Evolutionary conservation across 1,140 invertebrate genomes (phyloP), one percentile per base, ranked within the genome.

Genomic region (Periplaneta americana): DNA sequence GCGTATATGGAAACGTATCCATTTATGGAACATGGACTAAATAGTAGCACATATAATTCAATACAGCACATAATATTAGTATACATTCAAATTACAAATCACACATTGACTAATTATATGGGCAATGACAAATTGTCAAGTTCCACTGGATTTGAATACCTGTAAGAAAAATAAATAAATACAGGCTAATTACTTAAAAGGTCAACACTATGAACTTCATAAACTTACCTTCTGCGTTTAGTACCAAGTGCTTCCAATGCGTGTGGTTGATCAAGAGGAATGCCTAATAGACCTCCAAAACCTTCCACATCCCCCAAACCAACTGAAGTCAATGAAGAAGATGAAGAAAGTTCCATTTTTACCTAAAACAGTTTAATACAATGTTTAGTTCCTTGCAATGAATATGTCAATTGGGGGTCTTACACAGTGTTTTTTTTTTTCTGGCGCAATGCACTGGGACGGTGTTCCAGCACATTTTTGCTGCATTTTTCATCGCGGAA

Each of bases 201-300:
- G 17, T 48, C 39, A 48, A 66, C 4, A n/a, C n/a, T n/a, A 66
- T 66, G 48, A 66, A 13, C 10, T 66, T 66, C 36, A 80, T 28
- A 75, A 8, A 11, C 66, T 9, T 83, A 87, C 88, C 88, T 89
- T 84, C 88, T 87, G 31, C 88, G 84, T 85, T 88, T 89, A 48
- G 88, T 89, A 4, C 87, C 86, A 13, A 88, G 82, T 17, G 87
- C 84, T 82, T 89, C 88, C 57, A 88, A 80, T 39, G 83, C 32
- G 35, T 80, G 80, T 35, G 37, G 66, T 28, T 75, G 66, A 28
- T 35, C 80, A 33, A 80, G 48, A 75, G 66, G 66, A 31, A 80
- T 35, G 5, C 74, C 80, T 66, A 80, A 35, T 34, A 80, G n/a
- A 80, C 80, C 74, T 74, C 80, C 57, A 80, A 66, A 80, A 8